Conservation (phyloP, 37 sponge, comb jelly and placozoan genomes). For the Chondrilla cf. caribensis region DNA sequence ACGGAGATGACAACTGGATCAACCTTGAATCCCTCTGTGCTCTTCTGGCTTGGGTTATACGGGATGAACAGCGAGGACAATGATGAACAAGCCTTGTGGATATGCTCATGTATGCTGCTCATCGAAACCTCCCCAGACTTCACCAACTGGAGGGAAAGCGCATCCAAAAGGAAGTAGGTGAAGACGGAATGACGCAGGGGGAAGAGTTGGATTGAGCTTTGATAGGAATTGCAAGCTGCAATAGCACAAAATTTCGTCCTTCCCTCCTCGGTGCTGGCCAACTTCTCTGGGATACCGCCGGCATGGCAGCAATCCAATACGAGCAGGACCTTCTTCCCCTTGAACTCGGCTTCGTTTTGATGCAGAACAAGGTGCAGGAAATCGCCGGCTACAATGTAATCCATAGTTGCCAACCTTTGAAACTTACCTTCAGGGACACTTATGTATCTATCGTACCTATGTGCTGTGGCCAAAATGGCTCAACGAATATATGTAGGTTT, state of each 20-base stretch:
- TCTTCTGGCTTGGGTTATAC: background rate
- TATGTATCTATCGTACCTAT: no score
- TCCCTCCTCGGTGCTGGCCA: background rate
- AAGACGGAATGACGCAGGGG: conserved; percentile 12
- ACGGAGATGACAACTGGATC: background rate
- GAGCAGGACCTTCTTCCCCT: background rate
- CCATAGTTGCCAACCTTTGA: background rate
- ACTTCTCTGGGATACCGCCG: background rate
- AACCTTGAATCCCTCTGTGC: background rate
- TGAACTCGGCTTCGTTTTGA: background rate
- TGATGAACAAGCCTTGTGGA: background rate
- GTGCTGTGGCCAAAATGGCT: no score
- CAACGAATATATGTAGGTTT: no score
- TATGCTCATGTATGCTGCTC: background rate
- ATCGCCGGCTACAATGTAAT: background rate
- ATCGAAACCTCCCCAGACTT: background rate
- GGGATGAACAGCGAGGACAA: conserved; percentile 4
- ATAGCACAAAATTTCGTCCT: background rate
- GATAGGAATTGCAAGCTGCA: conserved; percentile 7
- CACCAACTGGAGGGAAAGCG: background rate
- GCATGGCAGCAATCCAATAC: conserved; percentile 17
- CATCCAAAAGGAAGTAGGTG: conserved; percentile 14
- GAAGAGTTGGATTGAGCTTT: conserved; percentile 4
- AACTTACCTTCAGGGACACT: background rate
- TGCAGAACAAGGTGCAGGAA: background rate